Conservation (phyloP, 2,113 vertebrate species). For the Mohoua ochrocephala region DNA sequence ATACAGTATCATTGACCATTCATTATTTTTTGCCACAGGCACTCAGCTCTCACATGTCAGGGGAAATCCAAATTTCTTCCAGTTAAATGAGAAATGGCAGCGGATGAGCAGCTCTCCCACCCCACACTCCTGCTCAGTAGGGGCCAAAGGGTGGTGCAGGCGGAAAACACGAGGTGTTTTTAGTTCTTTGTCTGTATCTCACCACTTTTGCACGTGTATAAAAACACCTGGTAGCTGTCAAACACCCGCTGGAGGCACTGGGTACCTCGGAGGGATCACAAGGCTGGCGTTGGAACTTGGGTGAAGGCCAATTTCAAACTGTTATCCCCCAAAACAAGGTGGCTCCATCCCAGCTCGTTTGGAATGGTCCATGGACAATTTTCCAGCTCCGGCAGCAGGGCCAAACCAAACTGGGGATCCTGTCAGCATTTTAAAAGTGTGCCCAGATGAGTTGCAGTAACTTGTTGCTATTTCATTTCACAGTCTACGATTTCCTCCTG, state of each 20-base stretch:
- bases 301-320: not conserved
- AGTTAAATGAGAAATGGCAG: not conserved
- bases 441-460: not conserved
- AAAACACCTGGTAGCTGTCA: not conserved
- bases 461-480: not conserved
- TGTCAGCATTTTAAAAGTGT: not conserved
- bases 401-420: not conserved
- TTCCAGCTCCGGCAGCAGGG: not conserved
- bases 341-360: not conserved
- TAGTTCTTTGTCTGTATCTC: not conserved
- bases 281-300: not conserved
- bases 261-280: not conserved
- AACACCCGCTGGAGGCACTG: not conserved
- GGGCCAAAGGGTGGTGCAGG: not conserved
- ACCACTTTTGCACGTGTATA: accelerated
- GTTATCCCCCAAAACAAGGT: not conserved
- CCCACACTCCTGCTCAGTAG: not conserved
- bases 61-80: not conserved
- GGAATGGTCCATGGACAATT: not conserved
- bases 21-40: not conserved
- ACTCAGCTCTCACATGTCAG: not conserved
- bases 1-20: not conserved
- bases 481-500: not conserved
- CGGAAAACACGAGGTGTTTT: not conserved
- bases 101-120: not conserved